A percentile compares a stretch with the other conserved stretches of the same genome.
phyloP scores from a whole-genome alignment of 2,113 vertebrate genomes.

The Enhydra lutris region DNA sequence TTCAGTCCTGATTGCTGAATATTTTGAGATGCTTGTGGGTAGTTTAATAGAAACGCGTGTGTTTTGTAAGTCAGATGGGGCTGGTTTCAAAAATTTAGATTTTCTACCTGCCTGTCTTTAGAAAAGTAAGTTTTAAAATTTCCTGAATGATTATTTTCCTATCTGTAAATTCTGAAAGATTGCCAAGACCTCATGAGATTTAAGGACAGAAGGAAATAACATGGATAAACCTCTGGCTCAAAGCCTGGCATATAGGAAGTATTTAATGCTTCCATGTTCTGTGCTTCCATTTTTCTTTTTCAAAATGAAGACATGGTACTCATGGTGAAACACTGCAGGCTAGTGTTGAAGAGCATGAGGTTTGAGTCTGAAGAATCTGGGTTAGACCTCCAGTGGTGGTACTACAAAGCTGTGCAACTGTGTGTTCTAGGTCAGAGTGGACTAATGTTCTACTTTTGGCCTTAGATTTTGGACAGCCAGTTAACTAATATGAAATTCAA shows the following conservation, averaged over 20 bases:
- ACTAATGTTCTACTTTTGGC: background rate
- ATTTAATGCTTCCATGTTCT: background rate
- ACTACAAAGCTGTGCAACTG: background rate
- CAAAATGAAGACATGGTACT: background rate
- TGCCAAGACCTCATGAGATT: background rate
- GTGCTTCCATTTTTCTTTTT: background rate
- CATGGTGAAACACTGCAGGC: background rate
- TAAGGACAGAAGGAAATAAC: constrained; percentile 14
- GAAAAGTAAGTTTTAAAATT: background rate
- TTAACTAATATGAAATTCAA: background rate
- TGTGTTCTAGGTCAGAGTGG: background rate
- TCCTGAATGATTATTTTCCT: background rate
- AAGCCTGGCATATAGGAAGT: background rate
- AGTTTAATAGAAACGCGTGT: background rate
- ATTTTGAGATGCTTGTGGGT: background rate
- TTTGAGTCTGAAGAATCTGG: background rate
- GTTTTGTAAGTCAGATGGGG: background rate
- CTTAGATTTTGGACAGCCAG: background rate
- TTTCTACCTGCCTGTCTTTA: background rate
- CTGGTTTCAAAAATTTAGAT: background rate
- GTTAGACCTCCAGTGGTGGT: background rate
- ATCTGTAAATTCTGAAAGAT: constrained; percentile 14
- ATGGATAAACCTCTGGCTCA: background rate
- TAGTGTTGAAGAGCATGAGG: background rate
- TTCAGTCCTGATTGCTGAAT: background rate